Percentiles rank a stretch among this genome's conserved stretches.
phyloP scores from a whole-genome alignment of 2,113 vertebrate genomes.

The Siniperca chuatsi region DNA sequence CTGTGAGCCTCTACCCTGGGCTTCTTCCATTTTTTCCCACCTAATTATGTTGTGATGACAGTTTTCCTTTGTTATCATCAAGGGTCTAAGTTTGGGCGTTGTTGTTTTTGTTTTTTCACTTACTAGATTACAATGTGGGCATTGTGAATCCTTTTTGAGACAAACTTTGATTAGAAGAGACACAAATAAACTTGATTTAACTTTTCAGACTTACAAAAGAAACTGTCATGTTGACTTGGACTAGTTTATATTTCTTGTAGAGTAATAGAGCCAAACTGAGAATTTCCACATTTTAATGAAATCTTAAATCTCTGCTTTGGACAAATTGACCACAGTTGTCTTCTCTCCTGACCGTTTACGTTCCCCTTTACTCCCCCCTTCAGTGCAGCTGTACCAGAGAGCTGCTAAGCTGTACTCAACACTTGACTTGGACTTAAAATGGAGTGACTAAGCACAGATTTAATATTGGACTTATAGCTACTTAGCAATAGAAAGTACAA shows the following conservation, averaged over 20 bases:
- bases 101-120: constrained; percentile 24
- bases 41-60: constrained; percentile 49
- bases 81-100: constrained; percentile 3
- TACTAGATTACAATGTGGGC: constrained; percentile 1
- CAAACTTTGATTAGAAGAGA: background rate
- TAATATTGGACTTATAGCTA: constrained; percentile 62
- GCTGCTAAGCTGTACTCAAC: constrained; percentile 39
- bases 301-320: constrained; percentile 20
- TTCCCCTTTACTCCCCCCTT: background rate
- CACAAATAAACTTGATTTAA: background rate
- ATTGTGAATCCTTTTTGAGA: background rate
- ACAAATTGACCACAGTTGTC: constrained; percentile 6
- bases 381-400: background rate
- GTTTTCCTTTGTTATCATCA: constrained; percentile 26
- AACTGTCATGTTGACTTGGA: background rate
- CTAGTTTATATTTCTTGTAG: background rate
- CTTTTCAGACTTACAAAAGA: background rate
- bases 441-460: constrained; percentile 71
- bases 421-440: constrained; percentile 58
- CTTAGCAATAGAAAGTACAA: constrained; percentile 62
- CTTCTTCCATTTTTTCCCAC: background rate
- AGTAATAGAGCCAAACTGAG: constrained; percentile 1
- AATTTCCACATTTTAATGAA: constrained; percentile 20
- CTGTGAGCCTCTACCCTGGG: constrained; percentile 9
- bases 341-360: background rate